Conservation (phyloP, 2,888 invertebrate genomes). For the Stenchaetothrips biformis region DNA sequence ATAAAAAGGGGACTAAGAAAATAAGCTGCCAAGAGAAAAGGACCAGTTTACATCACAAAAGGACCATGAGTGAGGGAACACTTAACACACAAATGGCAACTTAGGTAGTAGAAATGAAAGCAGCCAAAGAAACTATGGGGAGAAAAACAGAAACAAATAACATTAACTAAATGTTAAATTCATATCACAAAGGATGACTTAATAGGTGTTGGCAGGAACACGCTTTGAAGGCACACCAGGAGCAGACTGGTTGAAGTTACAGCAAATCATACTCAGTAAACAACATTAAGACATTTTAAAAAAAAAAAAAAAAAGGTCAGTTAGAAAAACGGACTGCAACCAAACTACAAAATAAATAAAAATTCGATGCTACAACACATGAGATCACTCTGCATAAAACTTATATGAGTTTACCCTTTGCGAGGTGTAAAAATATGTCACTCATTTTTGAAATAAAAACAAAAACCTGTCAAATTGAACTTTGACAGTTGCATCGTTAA, state of each 20-base stretch:
- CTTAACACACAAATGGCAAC: background rate
- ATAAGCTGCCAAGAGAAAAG: background rate
- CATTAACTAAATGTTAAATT: constrained; percentile 7
- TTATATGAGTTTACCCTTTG: background rate
- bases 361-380: background rate
- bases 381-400: background rate
- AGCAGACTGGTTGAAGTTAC: background rate
- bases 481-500: background rate
- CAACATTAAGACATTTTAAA: background rate
- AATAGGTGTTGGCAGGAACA: constrained; percentile 9
- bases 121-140: background rate
- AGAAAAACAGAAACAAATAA: background rate
- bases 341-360: background rate
- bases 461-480: background rate
- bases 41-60: no score
- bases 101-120: background rate
- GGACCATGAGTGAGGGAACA: no score
- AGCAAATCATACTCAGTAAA: background rate
- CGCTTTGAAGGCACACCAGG: constrained; percentile 2
- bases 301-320: background rate
- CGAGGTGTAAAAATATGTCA: no score
- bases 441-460: background rate
- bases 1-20: background rate
- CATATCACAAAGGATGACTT: constrained; percentile 19
- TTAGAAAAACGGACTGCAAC: background rate